phyloP scores from a whole-genome alignment of 1,140 invertebrate species.

The Drosophila oshimai region DNA sequence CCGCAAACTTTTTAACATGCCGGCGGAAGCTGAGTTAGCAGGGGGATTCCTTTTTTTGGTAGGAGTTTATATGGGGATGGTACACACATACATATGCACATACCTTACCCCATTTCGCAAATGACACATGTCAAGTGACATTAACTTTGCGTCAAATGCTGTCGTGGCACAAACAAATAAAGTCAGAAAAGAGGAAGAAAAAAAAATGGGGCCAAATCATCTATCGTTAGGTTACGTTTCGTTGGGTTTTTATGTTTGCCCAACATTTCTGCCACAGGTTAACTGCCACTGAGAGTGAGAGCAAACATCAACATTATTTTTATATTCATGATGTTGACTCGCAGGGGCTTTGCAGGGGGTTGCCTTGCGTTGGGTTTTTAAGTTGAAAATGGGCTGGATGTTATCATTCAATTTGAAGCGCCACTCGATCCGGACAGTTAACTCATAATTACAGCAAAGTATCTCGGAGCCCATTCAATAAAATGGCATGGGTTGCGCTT shows the following conservation, averaged over 20 bases:
- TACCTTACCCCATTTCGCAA: slow-evolving; percentile 78
- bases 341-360: not conserved
- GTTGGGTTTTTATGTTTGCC: slow-evolving; percentile 78
- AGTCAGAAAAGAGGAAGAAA: slow-evolving; percentile 13
- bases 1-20: slow-evolving; percentile 81
- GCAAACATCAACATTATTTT: slow-evolving; percentile 80
- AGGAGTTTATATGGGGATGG: too few relatives aligned
- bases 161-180: slow-evolving; percentile 77
- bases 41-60: too few relatives aligned
- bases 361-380: slow-evolving; percentile 2
- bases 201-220: slow-evolving; percentile 42
- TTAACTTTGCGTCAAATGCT: slow-evolving; percentile 78
- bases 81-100: too few relatives aligned
- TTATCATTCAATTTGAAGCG: slow-evolving; percentile 54
- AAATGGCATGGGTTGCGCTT: not conserved
- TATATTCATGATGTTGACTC: slow-evolving; percentile 69
- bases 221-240: slow-evolving; percentile 75
- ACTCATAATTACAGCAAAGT: slow-evolving; percentile 49
- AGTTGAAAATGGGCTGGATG: slow-evolving; percentile 15
- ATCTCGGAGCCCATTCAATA: slow-evolving; percentile 16
- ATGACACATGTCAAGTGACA: slow-evolving; percentile 81
- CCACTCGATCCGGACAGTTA: slow-evolving; percentile 44
- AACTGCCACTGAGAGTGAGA: slow-evolving; percentile 54
- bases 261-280: slow-evolving; percentile 59
- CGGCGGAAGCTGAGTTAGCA: slow-evolving; percentile 80